Evolutionary conservation across 2,888 invertebrate genomes (phyloP).

Genomic region (Zaprionus lineosus): DNA sequence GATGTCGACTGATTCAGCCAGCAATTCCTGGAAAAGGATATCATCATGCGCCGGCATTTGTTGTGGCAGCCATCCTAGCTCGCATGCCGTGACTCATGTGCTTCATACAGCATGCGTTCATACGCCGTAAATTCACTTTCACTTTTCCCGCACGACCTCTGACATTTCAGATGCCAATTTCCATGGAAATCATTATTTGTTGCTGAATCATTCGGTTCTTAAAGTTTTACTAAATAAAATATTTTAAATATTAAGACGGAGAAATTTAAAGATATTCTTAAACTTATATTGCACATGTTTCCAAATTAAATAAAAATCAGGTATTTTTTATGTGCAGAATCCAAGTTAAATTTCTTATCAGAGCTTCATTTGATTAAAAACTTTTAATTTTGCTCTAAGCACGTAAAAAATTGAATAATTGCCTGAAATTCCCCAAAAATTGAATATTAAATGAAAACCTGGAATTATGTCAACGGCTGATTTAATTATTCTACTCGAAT

Average conservation of each 20-base stretch:
- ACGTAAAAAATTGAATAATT: conserved; percentile 5
- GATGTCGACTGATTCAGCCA: conserved; percentile 64
- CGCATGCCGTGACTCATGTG: conserved; percentile 63
- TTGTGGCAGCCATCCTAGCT: conserved; percentile 56
- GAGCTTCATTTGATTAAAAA: too few species aligned
- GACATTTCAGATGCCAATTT: conserved; percentile 61
- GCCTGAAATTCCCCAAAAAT: conserved; percentile 39
- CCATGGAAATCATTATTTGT: conserved; percentile 30
- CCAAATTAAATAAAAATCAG: too few species aligned
- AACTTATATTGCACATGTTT: too few species aligned
- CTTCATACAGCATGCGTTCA: conserved; percentile 25
- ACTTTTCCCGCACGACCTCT: conserved; percentile 56
- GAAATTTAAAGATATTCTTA: too few species aligned
- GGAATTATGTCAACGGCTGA: too few species aligned
- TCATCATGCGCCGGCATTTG: conserved; percentile 71
- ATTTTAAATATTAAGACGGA: too few species aligned
- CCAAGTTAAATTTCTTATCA: too few species aligned
- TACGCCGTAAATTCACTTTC: conserved; percentile 46
- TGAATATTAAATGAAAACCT: too few species aligned
- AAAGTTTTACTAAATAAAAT: too few species aligned
- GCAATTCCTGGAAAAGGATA: conserved; percentile 78
- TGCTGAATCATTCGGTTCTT: conserved; percentile 55
- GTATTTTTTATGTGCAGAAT: too few species aligned
- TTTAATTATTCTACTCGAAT: too few species aligned
- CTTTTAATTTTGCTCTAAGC: too few species aligned